Evolutionary conservation across 2,888 invertebrate genomes (phyloP).

Genomic region (Vesta saturnalis): DNA sequence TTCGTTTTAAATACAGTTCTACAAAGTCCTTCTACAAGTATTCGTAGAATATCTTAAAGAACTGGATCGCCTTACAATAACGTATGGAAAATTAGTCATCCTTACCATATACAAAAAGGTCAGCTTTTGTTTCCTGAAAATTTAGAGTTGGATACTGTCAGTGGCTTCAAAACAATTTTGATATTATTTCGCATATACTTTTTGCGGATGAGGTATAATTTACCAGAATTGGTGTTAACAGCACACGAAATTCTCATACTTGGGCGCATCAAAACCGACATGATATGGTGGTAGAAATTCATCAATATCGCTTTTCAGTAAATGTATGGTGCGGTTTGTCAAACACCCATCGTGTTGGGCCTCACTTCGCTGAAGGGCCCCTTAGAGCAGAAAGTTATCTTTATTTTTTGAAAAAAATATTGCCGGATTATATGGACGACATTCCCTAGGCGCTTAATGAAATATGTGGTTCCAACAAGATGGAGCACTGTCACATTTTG

Average conservation of each 20-base stretch:
- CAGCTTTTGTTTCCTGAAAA: neutral
- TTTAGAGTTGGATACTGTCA: neutral
- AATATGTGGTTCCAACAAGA: conserved; percentile 6
- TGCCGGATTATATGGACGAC: neutral
- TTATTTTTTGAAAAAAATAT: neutral
- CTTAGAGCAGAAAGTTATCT: too few species aligned
- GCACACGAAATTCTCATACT: neutral
- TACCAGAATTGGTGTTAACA: conserved; percentile 1
- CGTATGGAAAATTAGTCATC: too few species aligned
- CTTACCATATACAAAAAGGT: too few species aligned
- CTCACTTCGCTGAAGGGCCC: neutral
- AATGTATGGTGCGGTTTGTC: neutral
- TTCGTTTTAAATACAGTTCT: too few species aligned
- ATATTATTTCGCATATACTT: neutral
- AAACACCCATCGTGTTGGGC: neutral
- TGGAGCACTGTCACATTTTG: conserved; percentile 5
- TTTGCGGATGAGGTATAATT: too few species aligned
- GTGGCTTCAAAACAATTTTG: neutral
- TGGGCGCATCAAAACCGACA: conserved; percentile 12
- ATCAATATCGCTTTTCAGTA: conserved; percentile 10
- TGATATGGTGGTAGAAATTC: neutral
- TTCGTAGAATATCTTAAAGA: too few species aligned
- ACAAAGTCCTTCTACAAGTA: too few species aligned
- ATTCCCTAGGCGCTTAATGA: neutral
- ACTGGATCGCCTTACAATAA: too few species aligned